Evolutionary conservation across 2,888 invertebrate species (phyloP).

Genomic region (Lasiommata megera): DNA sequence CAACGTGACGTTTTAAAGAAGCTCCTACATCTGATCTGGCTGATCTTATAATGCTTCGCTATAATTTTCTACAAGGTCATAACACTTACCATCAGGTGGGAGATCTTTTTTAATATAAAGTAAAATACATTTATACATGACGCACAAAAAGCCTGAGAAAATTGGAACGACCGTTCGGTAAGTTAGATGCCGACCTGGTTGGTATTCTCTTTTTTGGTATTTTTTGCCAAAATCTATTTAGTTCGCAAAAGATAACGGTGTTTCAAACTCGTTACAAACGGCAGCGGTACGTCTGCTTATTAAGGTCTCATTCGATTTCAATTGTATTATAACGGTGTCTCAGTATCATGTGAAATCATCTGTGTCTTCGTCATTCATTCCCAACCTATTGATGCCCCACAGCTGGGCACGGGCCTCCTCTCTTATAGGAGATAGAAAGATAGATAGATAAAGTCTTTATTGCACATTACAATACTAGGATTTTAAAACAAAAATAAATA

Average conservation of each 20-base stretch:
- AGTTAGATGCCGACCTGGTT: conserved; percentile 61
- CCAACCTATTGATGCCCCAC: no score
- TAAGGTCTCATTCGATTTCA: conserved; percentile 58
- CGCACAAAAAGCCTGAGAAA: conserved; percentile 33
- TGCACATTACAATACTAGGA: no score
- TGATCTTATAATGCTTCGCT: no score
- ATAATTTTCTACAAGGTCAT: no score
- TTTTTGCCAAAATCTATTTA: conserved; percentile 74
- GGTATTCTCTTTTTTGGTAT: conserved; percentile 69
- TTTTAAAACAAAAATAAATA: no score
- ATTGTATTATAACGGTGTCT: conserved; percentile 30
- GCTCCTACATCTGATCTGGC: not conserved
- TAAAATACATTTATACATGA: conserved; percentile 7
- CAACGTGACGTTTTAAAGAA: conserved; percentile 17
- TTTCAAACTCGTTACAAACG: conserved; percentile 52
- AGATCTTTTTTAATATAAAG: no score
- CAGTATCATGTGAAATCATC: conserved; percentile 12
- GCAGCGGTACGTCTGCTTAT: conserved; percentile 60
- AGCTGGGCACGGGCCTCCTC: no score
- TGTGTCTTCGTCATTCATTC: not conserved
- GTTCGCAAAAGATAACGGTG: conserved; percentile 70
- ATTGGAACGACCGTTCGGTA: conserved; percentile 74
- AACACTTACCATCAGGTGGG: no score
- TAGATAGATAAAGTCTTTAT: no score
- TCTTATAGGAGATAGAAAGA: no score